Evolutionary conservation across 2,797 vertebrate species (phyloP), one percentile per base, ranked within the genome.

Genomic region (Leptoclinus maculatus): DNA sequence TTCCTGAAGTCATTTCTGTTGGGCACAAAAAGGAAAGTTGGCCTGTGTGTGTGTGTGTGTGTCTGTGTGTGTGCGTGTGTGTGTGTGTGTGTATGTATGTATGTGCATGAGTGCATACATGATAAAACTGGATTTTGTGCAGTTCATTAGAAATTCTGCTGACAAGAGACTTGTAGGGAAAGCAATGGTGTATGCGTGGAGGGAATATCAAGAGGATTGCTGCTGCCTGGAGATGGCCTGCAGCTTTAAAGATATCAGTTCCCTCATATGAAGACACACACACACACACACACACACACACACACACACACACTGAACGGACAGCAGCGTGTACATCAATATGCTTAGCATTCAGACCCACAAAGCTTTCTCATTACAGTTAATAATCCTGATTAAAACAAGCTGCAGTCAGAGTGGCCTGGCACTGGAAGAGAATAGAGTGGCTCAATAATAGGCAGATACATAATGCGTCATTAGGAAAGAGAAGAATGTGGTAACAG

Each of bases 71-170:
- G 41, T 66, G 54, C 54, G 29, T 71, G 57, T 78, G 49, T 72
- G 65, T 66, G 49, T 70, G 57, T 77, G 77, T 68, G 74, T 47
- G 51, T 82, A 53, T 65, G 54, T 71, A 66, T 57, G 38, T 66
- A 49, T 49, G 17, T 68, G 83, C n/a, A n/a, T 78, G 74, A n/a
- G 64, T 70, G 82, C 76, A 79, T 83, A 87, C 66, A 88, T 87
- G 90, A 84, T 78, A 87, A 51, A 91, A 90, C 79, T 39, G 54
- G 78, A 63, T 90, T 93, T 90, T 83, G 85, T 91, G 83, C 67
- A 83, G 78, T 88, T 90, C 88, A 92, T 93, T 94, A 88, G 76
- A 92, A 90, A 94, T 94, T 95, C 92, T 93, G 92, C 94, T 92
- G 94, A 94, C 93, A 92, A 25, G 83, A 84, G 91, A 87, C 90